These are phyloP conservation scores for Nasonia giraulti DNA, from an alignment of 1,140 invertebrate species.

Conservation along the genomic window DNA sequence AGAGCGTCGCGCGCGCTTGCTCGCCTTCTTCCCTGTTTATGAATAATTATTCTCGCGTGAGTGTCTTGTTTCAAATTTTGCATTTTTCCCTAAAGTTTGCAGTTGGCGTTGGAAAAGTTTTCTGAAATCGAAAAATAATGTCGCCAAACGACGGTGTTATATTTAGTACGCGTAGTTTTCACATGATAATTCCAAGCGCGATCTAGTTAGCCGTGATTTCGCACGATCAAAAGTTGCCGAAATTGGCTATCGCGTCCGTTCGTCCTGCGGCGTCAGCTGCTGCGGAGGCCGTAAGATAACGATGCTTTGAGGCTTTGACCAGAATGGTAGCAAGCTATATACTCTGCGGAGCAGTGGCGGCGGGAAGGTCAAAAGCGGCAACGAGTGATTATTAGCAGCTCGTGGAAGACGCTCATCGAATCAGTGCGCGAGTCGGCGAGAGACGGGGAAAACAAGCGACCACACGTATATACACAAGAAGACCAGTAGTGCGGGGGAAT, in stretches of 20 bases:
- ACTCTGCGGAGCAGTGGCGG: slow-evolving; percentile 50
- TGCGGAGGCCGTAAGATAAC: slow-evolving; percentile 63
- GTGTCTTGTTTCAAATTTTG: not conserved
- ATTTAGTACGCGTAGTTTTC: not conserved
- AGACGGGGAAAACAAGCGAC: no score
- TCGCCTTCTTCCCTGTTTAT: not conserved
- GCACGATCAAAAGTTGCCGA: slow-evolving; percentile 45
- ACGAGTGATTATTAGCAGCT: slow-evolving; percentile 47
- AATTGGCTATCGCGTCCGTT: slow-evolving; percentile 41
- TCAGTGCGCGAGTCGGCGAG: slow-evolving; percentile 33
- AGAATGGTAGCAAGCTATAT: slow-evolving; percentile 51
- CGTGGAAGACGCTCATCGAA: slow-evolving; percentile 48
- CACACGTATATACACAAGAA: slow-evolving; percentile 28
- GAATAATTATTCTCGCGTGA: not conserved
- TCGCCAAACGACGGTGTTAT: no score
- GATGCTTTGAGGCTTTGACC: slow-evolving; percentile 69
- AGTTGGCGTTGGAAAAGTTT: no score
- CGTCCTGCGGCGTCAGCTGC: slow-evolving; percentile 26
- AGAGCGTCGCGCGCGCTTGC: not conserved
- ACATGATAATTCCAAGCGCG: not conserved
- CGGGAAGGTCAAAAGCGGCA: slow-evolving; percentile 54
- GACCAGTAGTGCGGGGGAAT: slow-evolving; percentile 19
- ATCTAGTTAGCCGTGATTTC: slow-evolving; percentile 55
- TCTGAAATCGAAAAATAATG: no score
- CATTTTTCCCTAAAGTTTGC: not conserved